Evolutionary conservation across 2,888 invertebrate genomes (phyloP).

Genomic region (Gibbula magus): DNA sequence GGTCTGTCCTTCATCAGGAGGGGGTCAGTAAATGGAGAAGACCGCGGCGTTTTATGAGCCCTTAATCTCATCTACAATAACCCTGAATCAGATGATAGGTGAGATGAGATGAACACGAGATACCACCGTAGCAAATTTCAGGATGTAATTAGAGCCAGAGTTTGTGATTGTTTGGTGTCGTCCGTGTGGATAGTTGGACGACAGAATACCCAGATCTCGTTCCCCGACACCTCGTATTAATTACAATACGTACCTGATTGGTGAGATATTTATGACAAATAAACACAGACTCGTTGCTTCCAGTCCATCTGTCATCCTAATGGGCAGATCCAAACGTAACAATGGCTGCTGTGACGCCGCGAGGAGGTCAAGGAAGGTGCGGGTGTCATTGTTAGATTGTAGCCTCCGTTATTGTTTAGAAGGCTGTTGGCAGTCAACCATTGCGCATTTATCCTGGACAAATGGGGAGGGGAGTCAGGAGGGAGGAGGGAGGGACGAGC

Average conservation of each 20-base stretch:
- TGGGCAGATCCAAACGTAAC: not conserved
- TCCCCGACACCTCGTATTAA: constrained; percentile 6
- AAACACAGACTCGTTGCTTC: constrained; percentile 3
- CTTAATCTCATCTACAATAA: not conserved
- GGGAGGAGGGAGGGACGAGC: not conserved
- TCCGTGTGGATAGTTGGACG: constrained; percentile 4
- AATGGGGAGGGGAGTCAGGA: not conserved
- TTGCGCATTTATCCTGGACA: not conserved
- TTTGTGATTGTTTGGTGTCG: not conserved
- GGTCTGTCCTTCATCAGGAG: not conserved
- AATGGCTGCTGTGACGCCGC: not conserved
- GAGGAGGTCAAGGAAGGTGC: not conserved
- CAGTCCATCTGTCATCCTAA: constrained; percentile 13
- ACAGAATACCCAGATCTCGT: not conserved
- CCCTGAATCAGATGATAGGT: not conserved
- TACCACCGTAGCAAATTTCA: constrained; percentile 13
- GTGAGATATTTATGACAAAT: constrained; percentile 16
- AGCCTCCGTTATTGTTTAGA: not conserved
- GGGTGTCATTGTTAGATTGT: not conserved
- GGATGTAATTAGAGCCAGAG: not conserved
- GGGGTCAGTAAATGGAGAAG: not conserved
- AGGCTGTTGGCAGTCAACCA: constrained; percentile 6
- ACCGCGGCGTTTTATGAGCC: not conserved
- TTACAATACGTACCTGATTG: constrained; percentile 18
- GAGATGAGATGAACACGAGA: not conserved